Evolutionary conservation across 2,888 invertebrate species (phyloP).

Genomic region (Drosophila anomelani): DNA sequence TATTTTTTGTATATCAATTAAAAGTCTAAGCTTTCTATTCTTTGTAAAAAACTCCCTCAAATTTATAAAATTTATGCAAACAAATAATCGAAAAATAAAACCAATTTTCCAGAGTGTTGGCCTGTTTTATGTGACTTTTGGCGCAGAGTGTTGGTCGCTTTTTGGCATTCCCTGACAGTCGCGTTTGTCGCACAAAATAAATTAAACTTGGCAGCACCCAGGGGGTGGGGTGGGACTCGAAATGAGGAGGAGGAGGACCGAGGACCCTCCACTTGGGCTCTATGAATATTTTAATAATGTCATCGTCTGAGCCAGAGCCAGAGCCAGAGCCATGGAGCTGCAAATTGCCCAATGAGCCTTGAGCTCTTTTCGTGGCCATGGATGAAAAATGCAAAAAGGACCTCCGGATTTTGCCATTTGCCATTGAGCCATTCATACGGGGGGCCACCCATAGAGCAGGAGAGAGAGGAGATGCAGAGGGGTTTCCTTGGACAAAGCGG

Average conservation of each 20-base stretch:
- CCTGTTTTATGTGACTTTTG: slow-evolving; percentile 51
- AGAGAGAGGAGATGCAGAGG: background rate
- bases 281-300: slow-evolving; percentile 75
- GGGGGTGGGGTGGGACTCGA: background rate
- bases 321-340: slow-evolving; percentile 28
- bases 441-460: background rate
- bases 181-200: slow-evolving; percentile 75
- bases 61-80: background rate
- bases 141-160: slow-evolving; percentile 58
- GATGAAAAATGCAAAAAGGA: slow-evolving; percentile 42
- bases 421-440: slow-evolving; percentile 26
- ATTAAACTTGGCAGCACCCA: slow-evolving; percentile 64
- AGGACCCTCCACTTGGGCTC: slow-evolving; percentile 30
- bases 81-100: background rate
- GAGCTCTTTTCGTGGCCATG: slow-evolving; percentile 52
- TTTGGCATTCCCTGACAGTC: slow-evolving; percentile 41
- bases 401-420: slow-evolving; percentile 32
- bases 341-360: slow-evolving; percentile 69
- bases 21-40: too few species aligned
- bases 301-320: slow-evolving; percentile 38
- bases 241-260: slow-evolving; percentile 20
- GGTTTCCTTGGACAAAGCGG: slow-evolving; percentile 25
- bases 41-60: too few species aligned
- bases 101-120: background rate
- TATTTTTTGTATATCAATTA: too few species aligned